Percentiles rank a stretch among this genome's conserved stretches.
phyloP scores from a whole-genome alignment of 2,888 invertebrate species.

The Congeria kusceri region DNA sequence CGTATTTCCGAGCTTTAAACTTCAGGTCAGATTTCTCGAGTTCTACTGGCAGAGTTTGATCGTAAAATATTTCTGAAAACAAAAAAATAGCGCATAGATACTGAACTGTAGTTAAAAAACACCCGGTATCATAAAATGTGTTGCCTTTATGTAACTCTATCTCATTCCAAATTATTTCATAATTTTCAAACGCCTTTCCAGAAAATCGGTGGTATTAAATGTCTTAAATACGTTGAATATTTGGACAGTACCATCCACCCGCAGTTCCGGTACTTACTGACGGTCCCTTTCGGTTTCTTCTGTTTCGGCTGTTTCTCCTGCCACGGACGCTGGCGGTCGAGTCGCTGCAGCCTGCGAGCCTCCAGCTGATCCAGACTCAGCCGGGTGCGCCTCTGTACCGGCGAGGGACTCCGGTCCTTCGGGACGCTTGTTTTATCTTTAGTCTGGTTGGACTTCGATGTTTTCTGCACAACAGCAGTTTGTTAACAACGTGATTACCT shows the following conservation, averaged over 20 bases:
- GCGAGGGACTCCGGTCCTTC: conserved; percentile 5
- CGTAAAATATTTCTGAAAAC: conserved; percentile 71
- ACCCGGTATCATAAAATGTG: too few species aligned
- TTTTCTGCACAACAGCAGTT: too few species aligned
- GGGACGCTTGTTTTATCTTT: not conserved
- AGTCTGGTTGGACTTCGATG: not conserved
- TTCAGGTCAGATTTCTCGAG: conserved; percentile 57
- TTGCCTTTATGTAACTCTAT: too few species aligned
- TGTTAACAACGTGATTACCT: too few species aligned
- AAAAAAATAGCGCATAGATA: too few species aligned
- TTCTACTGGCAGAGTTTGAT: conserved; percentile 61
- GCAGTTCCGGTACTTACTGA: conserved; percentile 26
- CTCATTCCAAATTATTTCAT: too few species aligned
- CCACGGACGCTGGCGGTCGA: conserved; percentile 63
- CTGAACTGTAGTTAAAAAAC: too few species aligned
- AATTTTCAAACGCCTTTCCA: too few species aligned
- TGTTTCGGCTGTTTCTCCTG: conserved; percentile 54
- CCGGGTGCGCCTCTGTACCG: conserved; percentile 8
- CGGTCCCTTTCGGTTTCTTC: conserved; percentile 19
- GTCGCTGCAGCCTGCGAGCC: conserved; percentile 48
- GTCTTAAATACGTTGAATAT: too few species aligned
- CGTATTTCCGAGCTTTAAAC: conserved; percentile 66
- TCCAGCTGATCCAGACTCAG: conserved; percentile 44
- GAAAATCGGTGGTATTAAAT: too few species aligned
- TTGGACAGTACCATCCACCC: too few species aligned